Percentiles rank a stretch among this genome's conserved stretches.
Conservation (phyloP, 2,797 vertebrate species). For the Hipposideros larvatus region DNA sequence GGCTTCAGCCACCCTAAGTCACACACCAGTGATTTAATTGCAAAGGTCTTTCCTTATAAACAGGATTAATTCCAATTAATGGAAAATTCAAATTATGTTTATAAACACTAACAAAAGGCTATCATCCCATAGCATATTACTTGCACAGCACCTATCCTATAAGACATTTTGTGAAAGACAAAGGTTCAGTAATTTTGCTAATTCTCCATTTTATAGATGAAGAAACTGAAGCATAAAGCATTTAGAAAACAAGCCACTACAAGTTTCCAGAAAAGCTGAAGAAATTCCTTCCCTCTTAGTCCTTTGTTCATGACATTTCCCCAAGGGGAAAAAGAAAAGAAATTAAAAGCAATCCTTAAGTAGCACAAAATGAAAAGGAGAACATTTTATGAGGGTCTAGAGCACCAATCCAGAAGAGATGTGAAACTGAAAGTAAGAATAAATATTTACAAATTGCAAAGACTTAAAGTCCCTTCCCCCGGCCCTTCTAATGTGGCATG, state of each 20-base stretch:
- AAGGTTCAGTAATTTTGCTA: slow-evolving; percentile 76
- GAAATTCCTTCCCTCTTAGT: slow-evolving; percentile 56
- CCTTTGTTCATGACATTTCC: slow-evolving; percentile 38
- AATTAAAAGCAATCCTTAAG: background rate
- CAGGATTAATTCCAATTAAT: slow-evolving; percentile 81
- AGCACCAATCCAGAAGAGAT: background rate
- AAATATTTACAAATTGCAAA: background rate
- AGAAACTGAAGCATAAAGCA: slow-evolving; percentile 71
- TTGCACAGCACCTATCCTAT: slow-evolving; percentile 48
- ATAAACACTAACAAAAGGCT: slow-evolving; percentile 68
- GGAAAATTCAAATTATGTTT: slow-evolving; percentile 80
- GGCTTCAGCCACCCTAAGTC: slow-evolving; percentile 71
- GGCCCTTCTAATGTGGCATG: background rate
- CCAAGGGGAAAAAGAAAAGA: background rate
- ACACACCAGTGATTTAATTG: slow-evolving; percentile 83
- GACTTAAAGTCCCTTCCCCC: background rate
- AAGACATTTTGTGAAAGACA: slow-evolving; percentile 72
- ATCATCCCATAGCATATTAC: slow-evolving; percentile 59
- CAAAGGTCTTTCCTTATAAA: slow-evolving; percentile 82
- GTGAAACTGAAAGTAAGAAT: background rate
- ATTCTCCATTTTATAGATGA: slow-evolving; percentile 74
- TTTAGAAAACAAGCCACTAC: slow-evolving; percentile 59
- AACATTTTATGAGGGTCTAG: background rate
- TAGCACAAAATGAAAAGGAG: background rate
- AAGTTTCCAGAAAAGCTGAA: slow-evolving; percentile 53